Evolutionary conservation across 2,797 vertebrate species (phyloP), one percentile per base, ranked within the genome.

Genomic region (Molossus molossus): DNA sequence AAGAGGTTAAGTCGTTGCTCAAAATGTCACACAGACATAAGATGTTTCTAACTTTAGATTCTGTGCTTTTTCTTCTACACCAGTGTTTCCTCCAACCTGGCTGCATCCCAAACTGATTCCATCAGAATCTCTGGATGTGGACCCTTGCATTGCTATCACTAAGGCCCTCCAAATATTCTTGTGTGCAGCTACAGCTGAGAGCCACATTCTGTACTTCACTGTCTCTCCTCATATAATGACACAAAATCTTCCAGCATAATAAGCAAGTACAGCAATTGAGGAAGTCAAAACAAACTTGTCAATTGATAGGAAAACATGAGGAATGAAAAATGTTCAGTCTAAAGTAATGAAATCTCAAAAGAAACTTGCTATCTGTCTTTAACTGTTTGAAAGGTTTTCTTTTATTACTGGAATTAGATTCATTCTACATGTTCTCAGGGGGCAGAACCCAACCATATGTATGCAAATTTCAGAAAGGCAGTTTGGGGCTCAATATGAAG

Each of bases 321-420:
- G 4, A 87, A 86, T 55, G 81, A 87, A 92, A 87, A 58, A 27
- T 53, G 3, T 27, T 85, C 55, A 64, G 29, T 40, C 0, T 45
- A 55, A 87, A 27, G 48, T 91, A 93, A 87, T 79, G 57, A 72
- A 79, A 77, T 53, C 55, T 58, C 57, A 40, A 45, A 84, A 72
- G n/a, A 27, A 72, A 37, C 53, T 77, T 70, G 60, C n/a, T 70
- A 11, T 60, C 85, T 90, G 37, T 53, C 58, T 91, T 79, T 65
- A 93, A 87, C 5, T 37, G 45, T 37, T 87, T 48, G 11, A 84
- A 80, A 84, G 23, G 5, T n/a, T 80, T 77, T 21, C 5, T 77
- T 81, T 58, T 33, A 53, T 48, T 67, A 69, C 9, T 40, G 29
- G 29, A 29, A 85, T 80, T 88, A 58, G 9, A 93, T 17, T 80